phyloP scores from a whole-genome alignment of 1,140 invertebrate species.

The Mycetomoellerius zeteki region DNA sequence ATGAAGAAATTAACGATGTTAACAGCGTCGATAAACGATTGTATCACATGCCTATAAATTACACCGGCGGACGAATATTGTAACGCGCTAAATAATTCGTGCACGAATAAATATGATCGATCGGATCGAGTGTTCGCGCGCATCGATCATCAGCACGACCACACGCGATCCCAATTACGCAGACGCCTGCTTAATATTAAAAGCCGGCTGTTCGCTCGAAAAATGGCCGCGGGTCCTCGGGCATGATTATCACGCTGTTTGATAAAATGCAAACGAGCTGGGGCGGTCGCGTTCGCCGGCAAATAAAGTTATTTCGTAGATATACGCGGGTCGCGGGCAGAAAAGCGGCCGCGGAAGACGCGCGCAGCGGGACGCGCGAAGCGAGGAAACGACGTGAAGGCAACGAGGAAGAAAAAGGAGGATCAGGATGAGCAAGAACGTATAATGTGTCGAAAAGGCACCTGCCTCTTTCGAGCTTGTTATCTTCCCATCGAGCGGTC shows the following conservation, averaged over 20 bases:
- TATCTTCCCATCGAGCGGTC: conserved; percentile 82
- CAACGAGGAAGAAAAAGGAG: conserved; percentile 69
- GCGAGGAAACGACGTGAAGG: neutral
- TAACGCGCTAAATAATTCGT: conserved; percentile 30
- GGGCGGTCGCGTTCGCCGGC: neutral
- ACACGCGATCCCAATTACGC: conserved; percentile 54
- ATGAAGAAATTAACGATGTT: conserved; percentile 54
- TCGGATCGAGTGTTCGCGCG: conserved; percentile 45
- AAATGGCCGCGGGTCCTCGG: conserved; percentile 63
- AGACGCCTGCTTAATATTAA: conserved; percentile 72
- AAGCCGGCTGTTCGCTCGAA: conserved; percentile 62
- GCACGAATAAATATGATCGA: conserved; percentile 60
- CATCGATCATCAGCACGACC: conserved; percentile 51
- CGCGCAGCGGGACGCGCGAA: neutral
- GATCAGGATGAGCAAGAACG: conserved; percentile 78
- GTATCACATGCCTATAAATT: conserved; percentile 45
- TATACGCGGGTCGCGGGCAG: conserved; percentile 24
- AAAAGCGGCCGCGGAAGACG: neutral
- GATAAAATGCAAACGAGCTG: conserved; percentile 75
- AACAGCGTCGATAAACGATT: conserved; percentile 38
- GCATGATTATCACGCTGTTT: conserved; percentile 61
- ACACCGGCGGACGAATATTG: conserved; percentile 36
- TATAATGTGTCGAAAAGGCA: conserved; percentile 85
- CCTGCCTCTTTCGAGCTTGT: conserved; percentile 80
- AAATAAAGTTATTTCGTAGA: conserved; percentile 73